Percentiles rank a stretch among this genome's conserved stretches.
phyloP scores from a whole-genome alignment of 2,797 vertebrate genomes.

The Morelia viridis region DNA sequence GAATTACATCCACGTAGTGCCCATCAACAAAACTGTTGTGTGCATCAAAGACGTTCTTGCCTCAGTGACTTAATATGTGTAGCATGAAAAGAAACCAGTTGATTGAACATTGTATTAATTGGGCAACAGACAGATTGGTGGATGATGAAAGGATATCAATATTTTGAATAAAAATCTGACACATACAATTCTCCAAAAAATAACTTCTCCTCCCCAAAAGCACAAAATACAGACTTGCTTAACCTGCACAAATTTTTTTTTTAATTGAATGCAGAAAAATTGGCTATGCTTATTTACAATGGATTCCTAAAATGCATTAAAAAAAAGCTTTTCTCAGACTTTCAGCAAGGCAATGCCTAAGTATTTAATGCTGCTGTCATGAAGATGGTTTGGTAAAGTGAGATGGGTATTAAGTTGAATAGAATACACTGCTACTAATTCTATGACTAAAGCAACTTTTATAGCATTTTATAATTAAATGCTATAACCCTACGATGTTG shows the following conservation, averaged over 20 bases:
- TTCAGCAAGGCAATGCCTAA: neutral
- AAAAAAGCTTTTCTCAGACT: slow-evolving; percentile 8
- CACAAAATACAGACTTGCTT: neutral
- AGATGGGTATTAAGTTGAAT: neutral
- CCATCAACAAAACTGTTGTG: neutral
- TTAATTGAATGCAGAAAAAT: neutral
- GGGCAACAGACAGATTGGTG: neutral
- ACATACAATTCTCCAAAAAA: neutral
- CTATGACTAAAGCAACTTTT: neutral
- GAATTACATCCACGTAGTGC: neutral
- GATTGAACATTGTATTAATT: neutral
- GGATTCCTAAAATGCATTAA: neutral
- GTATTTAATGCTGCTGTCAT: slow-evolving; percentile 6
- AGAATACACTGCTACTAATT: neutral
- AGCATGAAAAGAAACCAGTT: neutral
- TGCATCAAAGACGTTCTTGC: neutral
- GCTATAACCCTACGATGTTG: neutral
- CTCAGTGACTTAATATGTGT: neutral
- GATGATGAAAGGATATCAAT: neutral
- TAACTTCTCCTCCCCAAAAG: neutral
- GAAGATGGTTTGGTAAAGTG: slow-evolving; percentile 1
- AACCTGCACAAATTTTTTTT: neutral
- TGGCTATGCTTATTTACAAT: neutral
- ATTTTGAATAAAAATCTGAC: neutral
- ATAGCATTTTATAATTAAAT: slow-evolving; percentile 8